Evolutionary conservation across 2,113 vertebrate species (phyloP).

Genomic region (Macrotis lagotis): DNA sequence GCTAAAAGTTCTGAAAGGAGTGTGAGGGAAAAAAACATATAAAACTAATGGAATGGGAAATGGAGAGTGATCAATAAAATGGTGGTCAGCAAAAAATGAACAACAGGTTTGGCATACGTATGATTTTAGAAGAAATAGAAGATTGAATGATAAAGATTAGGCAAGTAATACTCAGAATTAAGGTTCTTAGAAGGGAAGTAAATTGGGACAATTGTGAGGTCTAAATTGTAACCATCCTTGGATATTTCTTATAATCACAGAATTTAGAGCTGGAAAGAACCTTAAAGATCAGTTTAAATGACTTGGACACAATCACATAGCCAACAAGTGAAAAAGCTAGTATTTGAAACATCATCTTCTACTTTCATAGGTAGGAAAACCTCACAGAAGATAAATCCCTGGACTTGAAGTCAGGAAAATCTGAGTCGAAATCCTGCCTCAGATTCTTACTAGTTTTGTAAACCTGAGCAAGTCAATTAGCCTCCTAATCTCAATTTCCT

Average conservation of each 20-base stretch:
- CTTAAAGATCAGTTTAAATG: neutral
- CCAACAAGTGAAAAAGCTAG: neutral
- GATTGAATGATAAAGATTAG: neutral
- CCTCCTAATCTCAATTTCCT: neutral
- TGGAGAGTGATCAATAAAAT: neutral
- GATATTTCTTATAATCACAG: neutral
- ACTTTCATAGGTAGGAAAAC: neutral
- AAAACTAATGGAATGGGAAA: neutral
- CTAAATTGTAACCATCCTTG: neutral
- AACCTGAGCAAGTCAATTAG: neutral
- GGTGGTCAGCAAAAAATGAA: neutral
- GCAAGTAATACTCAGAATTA: neutral
- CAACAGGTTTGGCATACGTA: neutral
- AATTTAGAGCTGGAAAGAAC: neutral
- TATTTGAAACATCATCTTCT: neutral
- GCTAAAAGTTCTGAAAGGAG: neutral
- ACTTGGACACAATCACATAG: neutral
- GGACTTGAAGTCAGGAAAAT: neutral
- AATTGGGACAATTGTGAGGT: neutral
- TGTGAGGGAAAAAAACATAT: neutral
- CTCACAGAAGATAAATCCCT: neutral
- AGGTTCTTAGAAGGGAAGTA: neutral
- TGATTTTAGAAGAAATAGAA: neutral
- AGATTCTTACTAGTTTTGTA: neutral
- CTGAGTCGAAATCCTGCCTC: neutral